Conservation (phyloP, 2,113 vertebrate genomes). For the Marmota monax region DNA sequence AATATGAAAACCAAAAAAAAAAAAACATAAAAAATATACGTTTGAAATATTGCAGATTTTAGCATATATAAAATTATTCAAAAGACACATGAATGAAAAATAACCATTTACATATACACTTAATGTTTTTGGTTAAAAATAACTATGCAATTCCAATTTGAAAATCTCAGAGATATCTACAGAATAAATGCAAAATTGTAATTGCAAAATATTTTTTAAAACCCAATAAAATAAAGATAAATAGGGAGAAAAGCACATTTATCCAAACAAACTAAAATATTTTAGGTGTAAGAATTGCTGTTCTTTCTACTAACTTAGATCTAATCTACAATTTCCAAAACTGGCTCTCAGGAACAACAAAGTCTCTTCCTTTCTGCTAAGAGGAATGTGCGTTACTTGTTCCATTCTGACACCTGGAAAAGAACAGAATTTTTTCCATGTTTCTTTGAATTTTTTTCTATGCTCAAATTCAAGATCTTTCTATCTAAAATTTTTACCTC, state of each 20-base stretch:
- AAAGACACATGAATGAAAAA: background rate
- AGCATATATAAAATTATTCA: background rate
- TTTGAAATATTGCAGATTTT: background rate
- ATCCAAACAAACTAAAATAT: background rate
- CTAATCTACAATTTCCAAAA: background rate
- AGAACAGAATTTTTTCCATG: background rate
- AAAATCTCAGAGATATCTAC: background rate
- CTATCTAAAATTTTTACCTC: background rate
- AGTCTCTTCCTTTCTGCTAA: background rate
- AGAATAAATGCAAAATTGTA: background rate
- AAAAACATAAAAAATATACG: background rate
- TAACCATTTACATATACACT: background rate
- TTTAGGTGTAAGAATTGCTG: background rate
- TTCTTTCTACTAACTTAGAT: background rate
- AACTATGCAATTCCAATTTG: background rate
- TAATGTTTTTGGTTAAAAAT: background rate
- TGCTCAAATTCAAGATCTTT: background rate
- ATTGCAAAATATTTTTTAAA: background rate
- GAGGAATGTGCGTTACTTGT: background rate
- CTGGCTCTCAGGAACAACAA: background rate
- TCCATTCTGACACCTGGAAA: background rate
- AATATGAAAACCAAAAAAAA: background rate
- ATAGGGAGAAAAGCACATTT: background rate
- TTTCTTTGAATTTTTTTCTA: background rate
- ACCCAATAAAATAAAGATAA: background rate